Percentiles rank a stretch among this genome's conserved stretches.
phyloP scores from a whole-genome alignment of 2,113 vertebrate genomes.

The Chinchilla lanigera region DNA sequence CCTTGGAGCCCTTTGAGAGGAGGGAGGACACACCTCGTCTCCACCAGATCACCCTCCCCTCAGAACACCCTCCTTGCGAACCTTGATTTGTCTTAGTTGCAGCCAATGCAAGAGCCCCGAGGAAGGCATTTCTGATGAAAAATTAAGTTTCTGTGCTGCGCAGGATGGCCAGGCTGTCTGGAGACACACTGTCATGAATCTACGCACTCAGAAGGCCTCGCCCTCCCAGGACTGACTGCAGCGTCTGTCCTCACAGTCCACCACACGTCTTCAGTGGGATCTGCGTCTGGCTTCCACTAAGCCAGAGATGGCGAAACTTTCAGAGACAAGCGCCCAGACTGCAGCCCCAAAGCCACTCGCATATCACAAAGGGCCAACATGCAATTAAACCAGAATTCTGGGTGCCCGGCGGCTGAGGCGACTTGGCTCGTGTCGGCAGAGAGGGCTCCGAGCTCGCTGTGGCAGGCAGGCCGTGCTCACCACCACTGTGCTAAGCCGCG shows the following conservation, averaged over 20 bases:
- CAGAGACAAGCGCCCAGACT: neutral
- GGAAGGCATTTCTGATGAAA: neutral
- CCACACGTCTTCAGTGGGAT: neutral
- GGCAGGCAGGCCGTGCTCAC: neutral
- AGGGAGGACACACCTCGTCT: neutral
- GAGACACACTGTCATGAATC: neutral
- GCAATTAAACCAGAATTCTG: neutral
- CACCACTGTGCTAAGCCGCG: neutral
- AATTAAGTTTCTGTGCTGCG: slow-evolving; percentile 3
- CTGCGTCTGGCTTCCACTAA: neutral
- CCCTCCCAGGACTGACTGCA: neutral
- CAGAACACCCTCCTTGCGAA: neutral
- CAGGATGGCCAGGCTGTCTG: neutral
- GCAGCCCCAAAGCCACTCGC: neutral
- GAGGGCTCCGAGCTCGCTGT: neutral
- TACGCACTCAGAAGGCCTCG: neutral
- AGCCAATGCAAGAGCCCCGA: neutral
- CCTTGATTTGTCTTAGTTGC: neutral
- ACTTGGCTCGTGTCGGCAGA: neutral
- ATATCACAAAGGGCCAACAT: neutral
- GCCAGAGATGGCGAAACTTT: neutral
- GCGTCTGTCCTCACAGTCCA: neutral
- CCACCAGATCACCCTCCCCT: neutral
- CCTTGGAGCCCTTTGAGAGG: neutral
- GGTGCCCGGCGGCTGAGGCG: neutral